Conservation (phyloP, 2,113 vertebrate genomes). For the Carettochelys insculpta region DNA sequence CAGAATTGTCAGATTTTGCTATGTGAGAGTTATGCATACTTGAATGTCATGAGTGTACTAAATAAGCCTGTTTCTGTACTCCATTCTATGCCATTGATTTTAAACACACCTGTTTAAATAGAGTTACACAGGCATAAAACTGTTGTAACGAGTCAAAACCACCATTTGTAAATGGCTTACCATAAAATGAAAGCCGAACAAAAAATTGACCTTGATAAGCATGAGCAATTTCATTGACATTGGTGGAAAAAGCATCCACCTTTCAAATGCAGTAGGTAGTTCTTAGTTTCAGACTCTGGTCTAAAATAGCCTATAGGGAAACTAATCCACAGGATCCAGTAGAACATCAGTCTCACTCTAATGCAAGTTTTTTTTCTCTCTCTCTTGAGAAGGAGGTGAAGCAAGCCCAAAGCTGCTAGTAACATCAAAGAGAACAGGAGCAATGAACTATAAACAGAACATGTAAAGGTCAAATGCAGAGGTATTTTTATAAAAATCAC, state of each 20-base stretch:
- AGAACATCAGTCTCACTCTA: conserved; percentile 14
- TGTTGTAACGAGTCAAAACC: background rate
- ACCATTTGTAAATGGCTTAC: background rate
- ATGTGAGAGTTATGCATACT: background rate
- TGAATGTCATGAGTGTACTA: background rate
- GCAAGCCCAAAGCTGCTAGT: background rate
- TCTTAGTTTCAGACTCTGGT: background rate
- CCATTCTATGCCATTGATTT: background rate
- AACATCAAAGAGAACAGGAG: conserved; percentile 5
- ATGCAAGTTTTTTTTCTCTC: background rate
- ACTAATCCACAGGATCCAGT: conserved; percentile 7
- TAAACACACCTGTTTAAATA: background rate
- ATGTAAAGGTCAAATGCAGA: conserved; percentile 23
- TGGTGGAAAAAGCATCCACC: background rate
- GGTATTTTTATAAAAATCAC: conserved; percentile 43
- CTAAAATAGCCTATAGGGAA: background rate
- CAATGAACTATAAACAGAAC: conserved; percentile 20
- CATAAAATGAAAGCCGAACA: background rate
- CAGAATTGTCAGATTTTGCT: background rate
- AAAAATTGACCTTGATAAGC: background rate
- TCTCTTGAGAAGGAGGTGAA: background rate
- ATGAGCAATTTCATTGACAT: background rate
- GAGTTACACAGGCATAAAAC: background rate
- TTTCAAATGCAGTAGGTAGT: background rate
- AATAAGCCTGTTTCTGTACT: background rate